Conservation (phyloP, 2,888 invertebrate species). For the Parapristionchus giblindavisi region DNA sequence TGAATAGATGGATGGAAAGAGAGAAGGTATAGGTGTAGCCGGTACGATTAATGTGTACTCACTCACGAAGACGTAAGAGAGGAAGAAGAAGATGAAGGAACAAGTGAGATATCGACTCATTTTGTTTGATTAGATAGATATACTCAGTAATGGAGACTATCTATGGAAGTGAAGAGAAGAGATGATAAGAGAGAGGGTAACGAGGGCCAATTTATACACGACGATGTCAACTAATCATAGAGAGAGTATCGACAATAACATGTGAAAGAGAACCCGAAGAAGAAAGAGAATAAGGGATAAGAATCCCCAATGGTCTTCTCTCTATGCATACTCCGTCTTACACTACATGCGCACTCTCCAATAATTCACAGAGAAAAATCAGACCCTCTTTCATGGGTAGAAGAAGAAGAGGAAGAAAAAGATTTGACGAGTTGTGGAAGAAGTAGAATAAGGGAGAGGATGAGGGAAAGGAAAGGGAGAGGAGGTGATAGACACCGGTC, state of each 20-base stretch:
- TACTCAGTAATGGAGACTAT: not conserved
- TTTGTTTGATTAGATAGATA: constrained; percentile 8
- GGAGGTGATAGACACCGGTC: not conserved
- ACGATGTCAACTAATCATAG: constrained; percentile 10
- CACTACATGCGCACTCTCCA: constrained; percentile 9
- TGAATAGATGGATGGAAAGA: not conserved
- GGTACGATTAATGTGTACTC: constrained; percentile 29
- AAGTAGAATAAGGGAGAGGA: constrained; percentile 3
- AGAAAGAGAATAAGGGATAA: not conserved
- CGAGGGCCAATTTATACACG: constrained; percentile 22
- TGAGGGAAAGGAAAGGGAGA: not conserved
- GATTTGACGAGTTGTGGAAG: constrained; percentile 2
- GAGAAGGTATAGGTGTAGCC: constrained; percentile 1
- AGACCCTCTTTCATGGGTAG: not conserved
- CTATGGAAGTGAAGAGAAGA: not conserved
- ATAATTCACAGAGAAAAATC: constrained; percentile 5
- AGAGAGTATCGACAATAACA: constrained; percentile 3
- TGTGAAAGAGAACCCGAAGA: not conserved
- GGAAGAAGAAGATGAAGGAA: not conserved
- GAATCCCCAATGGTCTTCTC: constrained; percentile 20
- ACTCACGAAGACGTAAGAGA: no score
- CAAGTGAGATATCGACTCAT: constrained; percentile 12
- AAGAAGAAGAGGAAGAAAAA: constrained; percentile 17
- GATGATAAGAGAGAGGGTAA: constrained; percentile 3
- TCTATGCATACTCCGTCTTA: constrained; percentile 13